Evolutionary conservation across 2,888 invertebrate species (phyloP), one percentile per base, ranked within the genome.

Genomic region (Mylabris sibirica): DNA sequence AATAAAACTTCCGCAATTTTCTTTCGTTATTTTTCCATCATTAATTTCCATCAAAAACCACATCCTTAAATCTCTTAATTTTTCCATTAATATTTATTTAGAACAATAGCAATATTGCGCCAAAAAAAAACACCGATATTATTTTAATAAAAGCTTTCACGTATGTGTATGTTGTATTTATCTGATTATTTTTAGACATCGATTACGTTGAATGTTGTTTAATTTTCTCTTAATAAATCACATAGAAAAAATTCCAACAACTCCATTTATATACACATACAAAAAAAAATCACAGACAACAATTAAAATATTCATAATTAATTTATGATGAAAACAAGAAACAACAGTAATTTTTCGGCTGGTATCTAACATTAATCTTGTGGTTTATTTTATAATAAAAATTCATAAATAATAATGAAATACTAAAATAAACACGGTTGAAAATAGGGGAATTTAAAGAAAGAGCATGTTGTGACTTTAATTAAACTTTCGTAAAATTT

Each of bases 131-230:
- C n/a, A 38, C 38, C 44, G 44, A 44, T 44, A 44, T 5, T 44
- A 44, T 44, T 44, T 49, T 49, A 49, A 49, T 49, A 11, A 49
- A 20, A 49, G 49, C 49, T 49, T 20, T 20, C 49, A 20, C 17
- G 38, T 35, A 8, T 35, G 26, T 35, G 35, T 41, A 9, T 49
- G 49, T 17, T 49, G 49, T 49, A 12, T 20, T 49, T 49, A 49
- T 49, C 49, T 9, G 49, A 49, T 30, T 49, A 49, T 49, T 49
- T 49, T 49, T 49, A 20, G 49, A 49, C 6, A 20, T 20, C 20
- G 49, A 49, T 49, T 49, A 49, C 49, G 49, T 49, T 20, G 20
- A 20, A 20, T 20, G 49, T 44, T 44, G 17, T 49, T 49, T 49
- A 8, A 49, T 49, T 49, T 49, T n/a, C 44, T 44, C n/a, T 17